Base-by-base conservation (phyloP, 2,888 invertebrate species). In the Glyphotaelius pellucidus region DNA sequence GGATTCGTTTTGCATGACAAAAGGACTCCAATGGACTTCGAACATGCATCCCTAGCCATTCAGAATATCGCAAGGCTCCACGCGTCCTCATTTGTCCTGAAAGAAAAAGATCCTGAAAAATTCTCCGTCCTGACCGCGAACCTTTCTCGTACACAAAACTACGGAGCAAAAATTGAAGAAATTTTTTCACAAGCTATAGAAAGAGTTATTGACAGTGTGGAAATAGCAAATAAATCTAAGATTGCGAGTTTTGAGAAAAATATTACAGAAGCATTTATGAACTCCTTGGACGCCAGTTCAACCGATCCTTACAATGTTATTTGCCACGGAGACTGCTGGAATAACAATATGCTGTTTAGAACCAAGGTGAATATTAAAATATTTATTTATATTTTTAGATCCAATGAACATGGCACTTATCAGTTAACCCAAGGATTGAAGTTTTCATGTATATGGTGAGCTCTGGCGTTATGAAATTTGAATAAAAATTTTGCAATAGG, bases 321-420 rank as follows among this genome's bases (percentile, higher is more conserved):
- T 30, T 93, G 91, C 80, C 93, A 93, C 79, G 93, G 93, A 30
- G 93, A 93, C 84, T 91, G 90, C 31, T 92, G 92, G 92, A 91
- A 86, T 67, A 93, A 93, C 52, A 93, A 93, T 31, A 92, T 93
- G 47, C 32, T 93, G 3, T 93, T 92, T 79, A 93, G 92, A 91
- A 87, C 89, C n/a, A 42, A 92, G 92, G 93, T 93, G 80, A 79
- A 52, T 80, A 87, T 7, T 25, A 25, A 67, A 9, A n/a, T 0
- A 67, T 67, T 67, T 0, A 67, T 25, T 67, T 25, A 25, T 67
- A 25, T 25, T 25, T 25, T 67, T 15, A 14, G 47, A 67, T 67
- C 67, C 4, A 67, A 67, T 67, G 9, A 67, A 2, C 7, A 67
- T 67, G 9, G 25, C 2, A 67, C 1, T 52, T 52, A 52, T 52